These are phyloP conservation scores for Falcunculus frontatus DNA, from an alignment of 2,113 vertebrate species.

Conservation along the genomic window DNA sequence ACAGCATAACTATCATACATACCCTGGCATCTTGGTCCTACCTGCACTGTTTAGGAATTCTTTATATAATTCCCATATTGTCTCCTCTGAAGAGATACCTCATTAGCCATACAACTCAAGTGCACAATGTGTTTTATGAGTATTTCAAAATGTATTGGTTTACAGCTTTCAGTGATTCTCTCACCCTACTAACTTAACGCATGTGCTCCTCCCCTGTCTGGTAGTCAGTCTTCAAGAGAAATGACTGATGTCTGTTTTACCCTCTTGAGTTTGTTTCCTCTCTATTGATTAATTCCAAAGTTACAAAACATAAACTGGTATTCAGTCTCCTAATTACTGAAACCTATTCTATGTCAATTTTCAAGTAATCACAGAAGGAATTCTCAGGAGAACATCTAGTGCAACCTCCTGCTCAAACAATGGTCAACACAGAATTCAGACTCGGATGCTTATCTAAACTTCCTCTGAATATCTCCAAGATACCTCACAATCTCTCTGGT, in stretches of 20 bases:
- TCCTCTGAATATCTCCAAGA: background rate
- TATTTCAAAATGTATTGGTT: constrained; percentile 15
- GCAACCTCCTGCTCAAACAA: background rate
- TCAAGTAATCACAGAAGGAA: background rate
- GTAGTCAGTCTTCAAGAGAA: background rate
- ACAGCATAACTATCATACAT: rapidly evolving
- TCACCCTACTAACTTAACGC: background rate
- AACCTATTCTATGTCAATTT: background rate
- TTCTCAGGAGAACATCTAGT: background rate
- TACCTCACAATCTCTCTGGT: background rate
- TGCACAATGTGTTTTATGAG: background rate
- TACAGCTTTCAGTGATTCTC: constrained; percentile 1
- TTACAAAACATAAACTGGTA: background rate
- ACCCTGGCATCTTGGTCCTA: background rate
- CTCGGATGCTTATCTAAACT: background rate
- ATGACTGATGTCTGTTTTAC: background rate
- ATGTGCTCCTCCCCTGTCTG: background rate
- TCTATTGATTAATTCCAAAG: background rate
- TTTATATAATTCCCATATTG: background rate
- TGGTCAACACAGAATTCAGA: background rate
- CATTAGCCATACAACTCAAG: background rate
- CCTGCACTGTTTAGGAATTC: background rate
- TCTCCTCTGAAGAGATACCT: background rate
- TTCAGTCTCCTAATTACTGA: background rate
- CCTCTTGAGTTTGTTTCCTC: background rate